Evolutionary conservation across 2,797 vertebrate genomes (phyloP).

Genomic region (Cynodonichthys magdalenae): DNA sequence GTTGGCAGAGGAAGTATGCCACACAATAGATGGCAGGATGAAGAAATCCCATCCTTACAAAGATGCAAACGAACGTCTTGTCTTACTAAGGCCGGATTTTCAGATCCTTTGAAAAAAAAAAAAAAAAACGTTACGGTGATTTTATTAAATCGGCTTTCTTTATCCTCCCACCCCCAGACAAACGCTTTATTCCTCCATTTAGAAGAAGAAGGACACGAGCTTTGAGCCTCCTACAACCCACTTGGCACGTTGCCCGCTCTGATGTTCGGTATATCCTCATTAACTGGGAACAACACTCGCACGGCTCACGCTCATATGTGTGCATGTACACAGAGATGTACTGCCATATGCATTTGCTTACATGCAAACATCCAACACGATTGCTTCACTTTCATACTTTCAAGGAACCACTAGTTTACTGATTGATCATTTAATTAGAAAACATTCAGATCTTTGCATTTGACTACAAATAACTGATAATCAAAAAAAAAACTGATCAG

Average conservation of each 20-base stretch:
- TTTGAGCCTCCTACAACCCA: conserved; percentile 40
- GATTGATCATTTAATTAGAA: conserved; percentile 34
- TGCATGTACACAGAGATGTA: conserved; percentile 22
- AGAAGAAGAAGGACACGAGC: conserved; percentile 35
- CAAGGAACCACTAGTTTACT: conserved; percentile 18
- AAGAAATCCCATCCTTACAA: conserved; percentile 65
- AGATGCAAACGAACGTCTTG: conserved; percentile 48
- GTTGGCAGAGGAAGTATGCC: conserved; percentile 75
- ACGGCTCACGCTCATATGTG: conserved; percentile 36
- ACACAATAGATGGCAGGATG: conserved; percentile 68
- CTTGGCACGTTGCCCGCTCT: conserved; percentile 60
- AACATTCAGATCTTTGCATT: conserved; percentile 15
- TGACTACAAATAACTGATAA: background rate
- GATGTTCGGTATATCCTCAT: conserved; percentile 68
- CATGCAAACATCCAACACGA: conserved; percentile 22
- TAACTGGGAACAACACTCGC: conserved; percentile 53
- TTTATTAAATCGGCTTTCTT: conserved; percentile 50
- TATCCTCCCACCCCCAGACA: conserved; percentile 44
- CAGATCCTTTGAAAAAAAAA: conserved; percentile 33
- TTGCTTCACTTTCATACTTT: conserved; percentile 17
- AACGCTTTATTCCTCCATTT: conserved; percentile 51
- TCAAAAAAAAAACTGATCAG: conserved; percentile 9
- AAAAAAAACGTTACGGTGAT: conserved; percentile 15
- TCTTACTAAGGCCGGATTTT: conserved; percentile 25
- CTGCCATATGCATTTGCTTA: conserved; percentile 36